Base-by-base conservation (phyloP, 2,113 vertebrate genomes). In the Nipponia nippon region DNA sequence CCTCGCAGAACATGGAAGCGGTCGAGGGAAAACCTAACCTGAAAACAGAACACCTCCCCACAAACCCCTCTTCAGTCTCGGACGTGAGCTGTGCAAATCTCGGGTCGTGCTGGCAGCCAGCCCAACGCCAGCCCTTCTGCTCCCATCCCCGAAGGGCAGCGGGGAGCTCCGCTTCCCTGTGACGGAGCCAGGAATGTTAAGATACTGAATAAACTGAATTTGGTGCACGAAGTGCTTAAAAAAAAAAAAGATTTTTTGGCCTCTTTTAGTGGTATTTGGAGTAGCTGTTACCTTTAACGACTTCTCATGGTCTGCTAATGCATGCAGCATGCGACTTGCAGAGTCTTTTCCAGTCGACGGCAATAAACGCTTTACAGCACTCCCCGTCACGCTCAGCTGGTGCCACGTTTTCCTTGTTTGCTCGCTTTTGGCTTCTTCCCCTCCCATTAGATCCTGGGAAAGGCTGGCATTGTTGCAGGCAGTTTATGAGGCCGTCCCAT, bases 401-500 rank as follows among this genome's bases (percentile, higher is more conserved):
- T 34, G 53, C 81, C 77, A 38, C 3, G 2, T 46, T 90, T 26
- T 53, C 61, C 38, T 26, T 8, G 10, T 50, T 52, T 10, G 2
- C 49, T 36, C 1, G 0, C 52, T 82, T 77, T 9, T n/a, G 53
- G 71, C 50, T 20, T 47, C 58, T 38, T 56, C 52, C 7, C 40
- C 16, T 62, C 53, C 61, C 7, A 2, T 19, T 10, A 36, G 71
- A 29, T 32, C 23, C 32, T 9, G 56, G 38, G 83, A 44, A 59
- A 34, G 13, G 4, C 10, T 1, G 3, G 10, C 42, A 7, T 0
- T 9, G 59, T 1, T 11, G 38, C 0, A 0, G 50, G 55, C 32
- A 25, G 25, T 18, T 40, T 5, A 13, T 3, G 19, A 61, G 40
- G n/a, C 80, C 6, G 6, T 6, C 32, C 26, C 44, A 36, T 21